Evolutionary conservation across 2,888 invertebrate genomes (phyloP).

Genomic region (Drosophila bunnanda): DNA sequence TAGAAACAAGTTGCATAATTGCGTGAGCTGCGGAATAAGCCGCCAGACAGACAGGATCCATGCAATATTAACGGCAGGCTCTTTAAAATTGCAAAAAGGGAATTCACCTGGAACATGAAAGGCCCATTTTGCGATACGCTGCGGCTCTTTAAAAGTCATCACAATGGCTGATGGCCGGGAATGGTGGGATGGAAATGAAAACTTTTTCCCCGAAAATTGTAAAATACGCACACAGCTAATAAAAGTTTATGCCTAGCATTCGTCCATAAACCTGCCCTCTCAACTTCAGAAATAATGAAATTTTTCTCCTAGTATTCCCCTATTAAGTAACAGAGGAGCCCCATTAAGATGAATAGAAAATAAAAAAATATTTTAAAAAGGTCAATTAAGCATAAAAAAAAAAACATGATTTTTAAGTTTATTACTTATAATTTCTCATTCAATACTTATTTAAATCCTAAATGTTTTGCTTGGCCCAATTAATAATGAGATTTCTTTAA

Average conservation of each 20-base stretch:
- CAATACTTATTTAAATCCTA: no score
- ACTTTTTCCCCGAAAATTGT: slow-evolving; percentile 49
- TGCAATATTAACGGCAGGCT: slow-evolving; percentile 35
- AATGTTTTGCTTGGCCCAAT: no score
- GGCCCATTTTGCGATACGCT: slow-evolving; percentile 9
- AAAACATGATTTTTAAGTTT: no score
- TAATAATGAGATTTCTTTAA: no score
- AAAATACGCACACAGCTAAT: slow-evolving; percentile 66
- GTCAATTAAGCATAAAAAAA: not conserved
- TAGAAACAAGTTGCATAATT: slow-evolving; percentile 68
- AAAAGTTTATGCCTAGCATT: slow-evolving; percentile 74
- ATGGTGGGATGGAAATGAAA: slow-evolving; percentile 1
- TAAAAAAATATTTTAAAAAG: not conserved
- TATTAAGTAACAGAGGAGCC: slow-evolving; percentile 14
- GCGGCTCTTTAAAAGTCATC: slow-evolving; percentile 29
- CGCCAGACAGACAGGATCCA: slow-evolving; percentile 5
- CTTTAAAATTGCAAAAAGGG: slow-evolving; percentile 8
- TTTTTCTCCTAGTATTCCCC: slow-evolving; percentile 53
- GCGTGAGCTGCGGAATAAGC: slow-evolving; percentile 26
- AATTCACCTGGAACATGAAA: not conserved
- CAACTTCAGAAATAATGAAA: slow-evolving; percentile 76
- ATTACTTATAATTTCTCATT: no score
- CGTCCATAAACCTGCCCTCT: slow-evolving; percentile 74
- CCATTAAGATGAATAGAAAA: not conserved
- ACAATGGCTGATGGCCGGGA: not conserved